Base-by-base conservation (phyloP, 1,140 invertebrate species). In the Dendroctonus ponderosae region DNA sequence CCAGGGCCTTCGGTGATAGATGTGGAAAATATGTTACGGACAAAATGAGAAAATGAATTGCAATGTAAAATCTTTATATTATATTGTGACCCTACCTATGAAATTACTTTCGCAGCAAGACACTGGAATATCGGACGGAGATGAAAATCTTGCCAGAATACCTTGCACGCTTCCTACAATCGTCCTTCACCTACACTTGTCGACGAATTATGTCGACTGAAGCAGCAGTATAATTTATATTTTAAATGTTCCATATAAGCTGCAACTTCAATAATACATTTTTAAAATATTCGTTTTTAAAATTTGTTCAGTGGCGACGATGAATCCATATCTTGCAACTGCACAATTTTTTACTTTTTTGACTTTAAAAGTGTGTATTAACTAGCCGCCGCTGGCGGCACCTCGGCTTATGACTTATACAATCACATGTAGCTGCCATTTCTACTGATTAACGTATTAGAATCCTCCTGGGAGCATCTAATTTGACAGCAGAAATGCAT, bases 21-120 rank as follows among this genome's bases (percentile, higher is more conserved):
- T 53, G 37, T 38, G 51, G 14, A 53, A 53, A 53, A 14, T 53
- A 15, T 38, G 15, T 53, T 53, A 53, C 14, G 15, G 37, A 53
- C 51, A 9, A 58, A 46, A 58, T 46, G 56, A 58, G 59, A 61
- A 61, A 61, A 61, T 51, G 15, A 41, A 61, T n/a, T 61, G 26
- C 40, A 61, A 49, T 49, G 40, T 49, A 61, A 61, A 61, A 49
- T 61, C 43, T 41, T 42, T 58, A 61, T 61, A 41, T 61, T 61
- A 61, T 61, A 37, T 61, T 51, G 44, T 61, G 43, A 38, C 59
- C 46, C 59, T 51, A 46, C 44, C 46, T 49, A 61, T 61, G 11
- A 39, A 61, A 61, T 61, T 61, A 61, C 46, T 50, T 61, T 61
- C 50, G 15, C 49, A 14, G 5, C 5, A 14, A 7, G 7, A 42